Percentiles rank a stretch among this genome's conserved stretches.
These are phyloP conservation scores for Zosterops lateralis DNA, from an alignment of 2,113 vertebrate species.

Conservation along the genomic window DNA sequence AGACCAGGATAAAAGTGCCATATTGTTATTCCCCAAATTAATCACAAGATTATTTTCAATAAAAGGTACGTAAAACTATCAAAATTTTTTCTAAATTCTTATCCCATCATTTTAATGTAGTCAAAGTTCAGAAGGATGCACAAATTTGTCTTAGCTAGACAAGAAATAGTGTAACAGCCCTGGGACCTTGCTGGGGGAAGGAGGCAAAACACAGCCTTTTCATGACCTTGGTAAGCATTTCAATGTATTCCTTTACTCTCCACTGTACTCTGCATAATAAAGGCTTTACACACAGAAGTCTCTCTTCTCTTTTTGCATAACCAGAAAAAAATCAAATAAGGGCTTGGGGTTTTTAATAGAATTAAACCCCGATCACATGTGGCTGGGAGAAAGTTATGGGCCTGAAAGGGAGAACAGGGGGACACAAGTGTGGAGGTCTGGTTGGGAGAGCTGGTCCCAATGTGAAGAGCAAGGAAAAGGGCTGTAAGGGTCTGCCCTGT, in stretches of 20 bases:
- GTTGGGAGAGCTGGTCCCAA: not conserved
- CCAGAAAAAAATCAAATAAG: not conserved
- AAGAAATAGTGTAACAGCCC: not conserved
- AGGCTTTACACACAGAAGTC: not conserved
- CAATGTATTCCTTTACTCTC: not conserved
- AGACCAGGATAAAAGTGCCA: not conserved
- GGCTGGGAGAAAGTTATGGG: not conserved
- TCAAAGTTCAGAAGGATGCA: not conserved
- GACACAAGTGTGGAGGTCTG: not conserved
- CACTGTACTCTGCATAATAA: not conserved
- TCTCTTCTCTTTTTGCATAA: not conserved
- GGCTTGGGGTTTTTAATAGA: rapidly evolving
- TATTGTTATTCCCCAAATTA: not conserved
- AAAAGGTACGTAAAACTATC: not conserved
- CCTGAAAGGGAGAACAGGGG: not conserved
- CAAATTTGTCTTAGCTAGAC: not conserved
- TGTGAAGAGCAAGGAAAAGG: not conserved
- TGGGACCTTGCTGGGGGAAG: not conserved
- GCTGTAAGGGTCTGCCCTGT: not conserved
- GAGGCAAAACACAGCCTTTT: not conserved
- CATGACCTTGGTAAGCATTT: not conserved
- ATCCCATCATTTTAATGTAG: not conserved
- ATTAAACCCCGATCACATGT: not conserved
- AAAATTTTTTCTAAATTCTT: not conserved
- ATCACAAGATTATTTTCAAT: not conserved